A percentile compares a stretch with the other conserved stretches of the same genome.
Conservation (phyloP, 2,888 invertebrate genomes). For the Sphaerophoria rueppellii region DNA sequence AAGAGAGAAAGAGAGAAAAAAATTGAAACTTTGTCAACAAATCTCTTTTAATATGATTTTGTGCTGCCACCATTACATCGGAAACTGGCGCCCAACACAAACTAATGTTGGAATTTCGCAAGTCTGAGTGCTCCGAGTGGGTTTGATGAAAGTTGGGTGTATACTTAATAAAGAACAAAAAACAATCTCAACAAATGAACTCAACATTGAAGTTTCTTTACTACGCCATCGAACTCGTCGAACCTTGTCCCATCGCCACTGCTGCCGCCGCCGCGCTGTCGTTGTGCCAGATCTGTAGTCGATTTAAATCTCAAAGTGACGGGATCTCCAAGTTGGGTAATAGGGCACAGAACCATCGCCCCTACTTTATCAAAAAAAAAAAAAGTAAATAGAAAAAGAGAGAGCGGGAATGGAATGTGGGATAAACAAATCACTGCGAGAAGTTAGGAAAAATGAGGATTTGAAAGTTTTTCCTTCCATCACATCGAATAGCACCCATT, state of each 20-base stretch:
- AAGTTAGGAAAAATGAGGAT: constrained; percentile 57
- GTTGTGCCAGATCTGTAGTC: constrained; percentile 1
- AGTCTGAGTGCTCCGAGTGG: constrained; percentile 34
- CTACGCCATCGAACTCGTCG: not conserved
- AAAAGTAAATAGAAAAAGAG: not conserved
- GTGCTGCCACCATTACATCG: constrained; percentile 41
- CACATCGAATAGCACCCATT: not conserved
- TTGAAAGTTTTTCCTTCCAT: constrained; percentile 57
- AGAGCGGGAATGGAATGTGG: constrained; percentile 43
- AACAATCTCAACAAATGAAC: constrained; percentile 56
- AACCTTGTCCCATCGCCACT: too few relatives aligned
- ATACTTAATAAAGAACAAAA: not conserved
- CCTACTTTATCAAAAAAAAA: not conserved
- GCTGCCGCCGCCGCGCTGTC: not conserved
- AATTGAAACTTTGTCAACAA: constrained; percentile 73
- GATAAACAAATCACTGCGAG: constrained; percentile 65
- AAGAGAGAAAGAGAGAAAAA: constrained; percentile 23
- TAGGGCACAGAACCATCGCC: not conserved
- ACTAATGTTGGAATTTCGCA: constrained; percentile 27
- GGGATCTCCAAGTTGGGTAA: not conserved
- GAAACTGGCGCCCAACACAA: constrained; percentile 52
- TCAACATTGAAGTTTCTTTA: constrained; percentile 33
- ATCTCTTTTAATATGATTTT: constrained; percentile 73
- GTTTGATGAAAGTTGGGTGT: constrained; percentile 13
- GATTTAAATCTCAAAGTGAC: constrained; percentile 40